These are phyloP conservation scores for Lophura nycthemera DNA, from an alignment of 2,113 vertebrate species.

Conservation along the genomic window DNA sequence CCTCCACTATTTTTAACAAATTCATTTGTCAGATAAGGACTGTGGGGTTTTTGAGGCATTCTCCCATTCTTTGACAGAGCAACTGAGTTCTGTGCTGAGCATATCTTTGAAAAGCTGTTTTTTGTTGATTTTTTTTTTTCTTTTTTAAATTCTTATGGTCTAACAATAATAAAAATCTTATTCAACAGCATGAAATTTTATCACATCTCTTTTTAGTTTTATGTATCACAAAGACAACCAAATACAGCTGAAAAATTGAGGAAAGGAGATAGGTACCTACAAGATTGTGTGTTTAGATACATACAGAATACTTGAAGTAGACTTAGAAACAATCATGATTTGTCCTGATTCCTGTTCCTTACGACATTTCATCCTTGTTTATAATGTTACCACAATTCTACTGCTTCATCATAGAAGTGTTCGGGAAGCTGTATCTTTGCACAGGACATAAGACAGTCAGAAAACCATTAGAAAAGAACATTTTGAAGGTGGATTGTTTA, in stretches of 20 bases:
- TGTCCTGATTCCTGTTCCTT: neutral
- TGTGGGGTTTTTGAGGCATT: neutral
- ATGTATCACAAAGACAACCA: neutral
- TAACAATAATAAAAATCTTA: neutral
- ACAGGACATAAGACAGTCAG: neutral
- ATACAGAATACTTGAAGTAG: neutral
- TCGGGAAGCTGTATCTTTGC: neutral
- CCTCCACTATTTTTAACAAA: neutral
- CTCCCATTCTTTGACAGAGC: neutral
- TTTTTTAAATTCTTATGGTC: neutral
- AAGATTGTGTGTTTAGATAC: neutral
- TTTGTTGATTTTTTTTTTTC: neutral
- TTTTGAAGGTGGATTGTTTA: neutral
- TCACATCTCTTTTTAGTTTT: neutral
- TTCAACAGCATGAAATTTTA: neutral
- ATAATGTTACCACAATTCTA: neutral
- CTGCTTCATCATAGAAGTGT: neutral
- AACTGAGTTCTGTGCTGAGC: neutral
- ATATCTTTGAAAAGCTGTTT: neutral
- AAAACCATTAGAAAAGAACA: neutral
- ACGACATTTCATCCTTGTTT: neutral
- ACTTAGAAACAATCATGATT: neutral
- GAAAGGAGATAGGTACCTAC: neutral
- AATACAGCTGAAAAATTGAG: neutral
- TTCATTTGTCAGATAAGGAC: neutral